phyloP scores from a whole-genome alignment of 2,888 invertebrate species.

The Halocaridina rubra region DNA sequence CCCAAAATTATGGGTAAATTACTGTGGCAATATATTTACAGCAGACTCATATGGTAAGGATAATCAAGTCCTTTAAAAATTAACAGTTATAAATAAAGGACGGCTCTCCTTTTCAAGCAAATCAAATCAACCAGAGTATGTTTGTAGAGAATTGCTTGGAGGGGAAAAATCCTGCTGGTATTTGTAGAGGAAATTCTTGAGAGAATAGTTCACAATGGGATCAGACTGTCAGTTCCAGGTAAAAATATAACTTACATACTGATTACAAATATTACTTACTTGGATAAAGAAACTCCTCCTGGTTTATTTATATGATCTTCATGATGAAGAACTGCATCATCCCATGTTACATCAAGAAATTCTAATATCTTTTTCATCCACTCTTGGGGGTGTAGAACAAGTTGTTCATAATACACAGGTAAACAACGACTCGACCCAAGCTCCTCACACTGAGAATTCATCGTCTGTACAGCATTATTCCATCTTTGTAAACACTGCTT shows the following conservation, averaged over 20 bases:
- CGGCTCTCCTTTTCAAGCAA: too few species aligned
- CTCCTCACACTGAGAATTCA: constrained; percentile 92
- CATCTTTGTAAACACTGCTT: constrained; percentile 95
- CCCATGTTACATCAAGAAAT: constrained; percentile 94
- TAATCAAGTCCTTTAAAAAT: too few species aligned
- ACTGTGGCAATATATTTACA: too few species aligned
- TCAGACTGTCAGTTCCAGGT: background rate
- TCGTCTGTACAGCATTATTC: constrained; percentile 94
- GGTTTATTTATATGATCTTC: constrained; percentile 96
- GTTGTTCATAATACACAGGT: constrained; percentile 94
- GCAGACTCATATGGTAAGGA: too few species aligned
- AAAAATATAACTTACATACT: background rate
- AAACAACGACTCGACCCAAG: constrained; percentile 78
- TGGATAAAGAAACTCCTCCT: constrained; percentile 93
- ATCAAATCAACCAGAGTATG: too few species aligned
- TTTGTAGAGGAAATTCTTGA: too few species aligned
- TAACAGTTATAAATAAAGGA: too few species aligned
- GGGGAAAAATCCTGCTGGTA: too few species aligned
- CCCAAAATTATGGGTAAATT: too few species aligned
- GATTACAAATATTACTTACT: constrained; percentile 75
- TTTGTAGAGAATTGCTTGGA: too few species aligned
- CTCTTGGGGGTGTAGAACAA: constrained; percentile 91
- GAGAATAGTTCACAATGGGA: too few species aligned
- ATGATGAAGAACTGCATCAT: constrained; percentile 95
- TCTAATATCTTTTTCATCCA: constrained; percentile 88